Percentiles rank a stretch among this genome's conserved stretches.
Evolutionary conservation across 2,888 invertebrate species (phyloP).

Genomic region (Sisyra terminalis): DNA sequence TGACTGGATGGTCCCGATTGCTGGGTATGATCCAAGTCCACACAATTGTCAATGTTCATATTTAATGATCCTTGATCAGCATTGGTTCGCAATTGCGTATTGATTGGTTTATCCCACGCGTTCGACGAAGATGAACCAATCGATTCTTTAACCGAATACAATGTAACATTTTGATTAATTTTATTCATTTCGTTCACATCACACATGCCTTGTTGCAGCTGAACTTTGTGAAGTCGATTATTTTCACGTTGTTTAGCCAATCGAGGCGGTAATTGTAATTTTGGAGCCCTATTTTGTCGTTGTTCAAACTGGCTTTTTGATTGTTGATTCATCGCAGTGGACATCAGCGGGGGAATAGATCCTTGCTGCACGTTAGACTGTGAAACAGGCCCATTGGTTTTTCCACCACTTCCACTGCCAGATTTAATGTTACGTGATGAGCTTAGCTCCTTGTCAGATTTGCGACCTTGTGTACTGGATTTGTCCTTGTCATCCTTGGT

Average conservation of each 20-base stretch:
- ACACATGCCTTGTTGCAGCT: constrained; percentile 24
- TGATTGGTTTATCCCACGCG: constrained; percentile 78
- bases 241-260: constrained; percentile 58
- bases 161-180: constrained; percentile 19
- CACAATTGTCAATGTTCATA: constrained; percentile 21
- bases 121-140: constrained; percentile 48
- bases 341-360: constrained; percentile 31
- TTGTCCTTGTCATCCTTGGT: constrained; percentile 19
- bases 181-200: constrained; percentile 34
- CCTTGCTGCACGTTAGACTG: constrained; percentile 21
- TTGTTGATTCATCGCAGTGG: constrained; percentile 32
- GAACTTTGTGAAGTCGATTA: constrained; percentile 31
- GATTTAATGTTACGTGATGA: constrained; percentile 17
- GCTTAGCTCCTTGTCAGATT: constrained; percentile 15
- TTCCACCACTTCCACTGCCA: constrained; percentile 19
- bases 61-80: constrained; percentile 23
- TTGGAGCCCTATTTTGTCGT: constrained; percentile 26
- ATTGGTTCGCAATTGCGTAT: constrained; percentile 44
- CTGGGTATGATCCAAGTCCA: constrained; percentile 22
- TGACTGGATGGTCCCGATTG: constrained; percentile 32
- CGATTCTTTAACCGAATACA: constrained; percentile 20
- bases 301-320: constrained; percentile 21
- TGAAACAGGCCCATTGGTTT: constrained; percentile 19
- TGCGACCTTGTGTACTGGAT: constrained; percentile 15
- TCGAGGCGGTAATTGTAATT: constrained; percentile 55